phyloP scores from a whole-genome alignment of 2,113 vertebrate genomes.

The Todiramphus saurophagus region DNA sequence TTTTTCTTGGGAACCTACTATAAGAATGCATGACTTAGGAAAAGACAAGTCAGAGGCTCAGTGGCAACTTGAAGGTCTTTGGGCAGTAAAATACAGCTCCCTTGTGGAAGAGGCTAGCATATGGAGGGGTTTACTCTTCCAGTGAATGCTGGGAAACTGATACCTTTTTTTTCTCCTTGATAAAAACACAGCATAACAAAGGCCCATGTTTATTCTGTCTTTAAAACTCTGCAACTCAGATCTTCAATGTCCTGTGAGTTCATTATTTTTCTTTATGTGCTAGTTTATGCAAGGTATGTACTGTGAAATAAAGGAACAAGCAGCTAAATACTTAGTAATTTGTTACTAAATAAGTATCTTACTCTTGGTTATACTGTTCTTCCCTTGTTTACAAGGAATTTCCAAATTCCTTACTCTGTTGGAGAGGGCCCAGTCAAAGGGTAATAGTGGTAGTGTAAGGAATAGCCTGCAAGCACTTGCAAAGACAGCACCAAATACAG shows the following conservation, averaged over 20 bases:
- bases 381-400: neutral
- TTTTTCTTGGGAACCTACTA: neutral
- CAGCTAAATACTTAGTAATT: neutral
- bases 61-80: neutral
- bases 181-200: neutral
- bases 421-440: neutral
- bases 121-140: neutral
- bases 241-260: neutral
- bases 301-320: neutral
- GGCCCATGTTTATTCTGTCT: neutral
- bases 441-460: neutral
- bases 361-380: neutral
- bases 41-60: neutral
- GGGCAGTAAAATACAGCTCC: neutral
- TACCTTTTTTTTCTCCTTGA: neutral
- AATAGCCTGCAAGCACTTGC: neutral
- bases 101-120: neutral
- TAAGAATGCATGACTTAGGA: rapidly evolving
- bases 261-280: neutral
- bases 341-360: neutral
- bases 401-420: neutral
- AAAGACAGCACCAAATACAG: neutral
- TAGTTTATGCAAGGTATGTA: rapidly evolving
- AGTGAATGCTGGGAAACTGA: neutral
- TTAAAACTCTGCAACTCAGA: neutral